A percentile compares a stretch with the other conserved stretches of the same genome.
phyloP scores from a whole-genome alignment of 2,797 vertebrate species.

The Allobates femoralis region DNA sequence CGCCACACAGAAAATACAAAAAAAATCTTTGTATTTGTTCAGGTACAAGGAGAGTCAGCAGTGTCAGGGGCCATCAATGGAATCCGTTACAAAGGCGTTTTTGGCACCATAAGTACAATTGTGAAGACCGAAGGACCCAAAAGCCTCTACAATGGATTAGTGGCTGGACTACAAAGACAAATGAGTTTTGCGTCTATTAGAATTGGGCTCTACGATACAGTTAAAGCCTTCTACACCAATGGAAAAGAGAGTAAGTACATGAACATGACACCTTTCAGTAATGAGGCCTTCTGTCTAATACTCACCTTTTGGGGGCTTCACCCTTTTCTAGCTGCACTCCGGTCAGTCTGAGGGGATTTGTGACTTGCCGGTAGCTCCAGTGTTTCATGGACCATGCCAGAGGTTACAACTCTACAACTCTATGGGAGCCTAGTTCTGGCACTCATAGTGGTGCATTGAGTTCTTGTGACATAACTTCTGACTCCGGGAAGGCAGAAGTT shows the following conservation, averaged over 20 bases:
- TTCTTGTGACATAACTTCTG: no score
- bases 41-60: constrained; percentile 86
- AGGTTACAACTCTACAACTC: no score
- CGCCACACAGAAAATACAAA: background rate
- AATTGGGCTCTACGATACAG: constrained; percentile 87
- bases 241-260: constrained; percentile 81
- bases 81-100: constrained; percentile 83
- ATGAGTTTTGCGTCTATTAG: constrained; percentile 85
- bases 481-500: no score
- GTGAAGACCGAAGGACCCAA: constrained; percentile 81
- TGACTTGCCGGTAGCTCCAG: no score
- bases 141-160: constrained; percentile 85
- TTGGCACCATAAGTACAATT: constrained; percentile 86
- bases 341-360: no score
- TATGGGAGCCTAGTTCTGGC: no score
- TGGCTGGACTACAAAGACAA: constrained; percentile 86
- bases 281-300: no score
- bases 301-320: no score
- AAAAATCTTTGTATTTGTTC: constrained; percentile 12
- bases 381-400: no score
- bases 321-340: no score
- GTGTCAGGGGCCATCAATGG: constrained; percentile 63
- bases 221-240: constrained; percentile 81
- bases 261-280: background rate
- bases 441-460: no score